These are phyloP conservation scores for Spodoptera exigua DNA, from an alignment of 2,888 invertebrate species.

Conservation along the genomic window DNA sequence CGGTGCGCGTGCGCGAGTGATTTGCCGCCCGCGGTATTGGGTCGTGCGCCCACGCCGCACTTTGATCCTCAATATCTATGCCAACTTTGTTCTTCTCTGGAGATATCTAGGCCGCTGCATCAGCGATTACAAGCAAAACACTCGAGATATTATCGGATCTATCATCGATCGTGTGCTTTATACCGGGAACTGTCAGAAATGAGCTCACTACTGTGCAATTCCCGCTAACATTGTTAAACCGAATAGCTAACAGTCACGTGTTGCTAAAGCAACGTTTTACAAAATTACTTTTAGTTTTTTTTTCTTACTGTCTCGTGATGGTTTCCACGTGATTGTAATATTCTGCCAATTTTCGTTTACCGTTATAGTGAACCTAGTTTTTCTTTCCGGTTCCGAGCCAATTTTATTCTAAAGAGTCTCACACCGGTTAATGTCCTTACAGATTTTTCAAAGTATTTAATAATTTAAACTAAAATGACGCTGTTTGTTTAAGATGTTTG, in stretches of 20 bases:
- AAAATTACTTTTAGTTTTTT: slow-evolving; percentile 38
- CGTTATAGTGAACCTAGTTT: slow-evolving; percentile 48
- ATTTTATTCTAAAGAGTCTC: slow-evolving; percentile 55
- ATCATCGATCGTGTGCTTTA: slow-evolving; percentile 55
- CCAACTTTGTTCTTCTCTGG: slow-evolving; percentile 86
- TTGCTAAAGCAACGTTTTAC: slow-evolving; percentile 31
- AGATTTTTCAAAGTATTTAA: slow-evolving; percentile 48
- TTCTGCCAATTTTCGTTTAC: slow-evolving; percentile 63
- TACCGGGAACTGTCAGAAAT: slow-evolving; percentile 50
- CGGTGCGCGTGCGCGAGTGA: slow-evolving; percentile 79
- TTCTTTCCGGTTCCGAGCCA: slow-evolving; percentile 60
- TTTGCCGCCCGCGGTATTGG: slow-evolving; percentile 82
- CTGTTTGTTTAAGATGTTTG: slow-evolving; percentile 77
- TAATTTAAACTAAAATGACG: slow-evolving; percentile 56
- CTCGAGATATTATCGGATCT: slow-evolving; percentile 72
- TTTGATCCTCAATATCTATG: slow-evolving; percentile 87
- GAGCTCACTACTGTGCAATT: slow-evolving; percentile 25
- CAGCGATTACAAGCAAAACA: slow-evolving; percentile 69
- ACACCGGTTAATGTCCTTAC: slow-evolving; percentile 62
- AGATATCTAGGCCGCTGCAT: slow-evolving; percentile 83
- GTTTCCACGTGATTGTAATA: slow-evolving; percentile 54
- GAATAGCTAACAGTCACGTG: slow-evolving; percentile 26
- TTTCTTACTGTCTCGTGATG: slow-evolving; percentile 44
- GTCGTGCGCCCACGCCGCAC: slow-evolving; percentile 87
- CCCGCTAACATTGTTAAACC: slow-evolving; percentile 15